Evolutionary conservation across 2,797 vertebrate species (phyloP).

Genomic region (Enteromius fasciolatus): DNA sequence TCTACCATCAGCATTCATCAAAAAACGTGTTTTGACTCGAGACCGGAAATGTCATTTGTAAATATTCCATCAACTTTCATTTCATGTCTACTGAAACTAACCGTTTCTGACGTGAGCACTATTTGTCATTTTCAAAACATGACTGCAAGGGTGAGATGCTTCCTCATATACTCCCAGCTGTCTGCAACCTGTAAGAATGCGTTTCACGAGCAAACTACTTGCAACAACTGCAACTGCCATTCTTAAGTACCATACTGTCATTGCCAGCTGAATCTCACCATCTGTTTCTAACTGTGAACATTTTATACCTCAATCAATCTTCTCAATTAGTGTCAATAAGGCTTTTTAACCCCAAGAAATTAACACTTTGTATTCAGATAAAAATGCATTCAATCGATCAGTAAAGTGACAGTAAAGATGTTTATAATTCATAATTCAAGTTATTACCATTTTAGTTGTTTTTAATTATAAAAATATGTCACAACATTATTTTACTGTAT

Average conservation of each 20-base stretch:
- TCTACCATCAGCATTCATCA: constrained; percentile 19
- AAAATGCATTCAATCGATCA: background rate
- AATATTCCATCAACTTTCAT: constrained; percentile 16
- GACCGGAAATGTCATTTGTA: constrained; percentile 1
- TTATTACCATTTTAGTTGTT: background rate
- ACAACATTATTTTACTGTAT: background rate
- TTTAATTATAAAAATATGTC: background rate
- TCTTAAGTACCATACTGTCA: background rate
- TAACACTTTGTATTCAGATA: background rate
- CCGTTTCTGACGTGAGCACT: background rate
- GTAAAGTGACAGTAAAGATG: background rate
- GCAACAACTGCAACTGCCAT: background rate
- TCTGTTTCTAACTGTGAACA: background rate
- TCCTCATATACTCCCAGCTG: constrained; percentile 10
- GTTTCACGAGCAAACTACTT: background rate
- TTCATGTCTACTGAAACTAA: constrained; percentile 11
- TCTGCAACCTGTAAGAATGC: background rate
- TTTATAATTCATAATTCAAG: background rate
- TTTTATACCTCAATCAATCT: background rate
- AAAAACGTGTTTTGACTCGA: background rate
- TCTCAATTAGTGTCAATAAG: background rate
- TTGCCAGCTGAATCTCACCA: background rate
- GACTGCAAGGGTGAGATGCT: background rate
- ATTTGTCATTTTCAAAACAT: constrained; percentile 6
- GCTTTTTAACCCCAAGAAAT: background rate